Conservation (phyloP, 2,888 invertebrate genomes). For the Philereme vetulata region DNA sequence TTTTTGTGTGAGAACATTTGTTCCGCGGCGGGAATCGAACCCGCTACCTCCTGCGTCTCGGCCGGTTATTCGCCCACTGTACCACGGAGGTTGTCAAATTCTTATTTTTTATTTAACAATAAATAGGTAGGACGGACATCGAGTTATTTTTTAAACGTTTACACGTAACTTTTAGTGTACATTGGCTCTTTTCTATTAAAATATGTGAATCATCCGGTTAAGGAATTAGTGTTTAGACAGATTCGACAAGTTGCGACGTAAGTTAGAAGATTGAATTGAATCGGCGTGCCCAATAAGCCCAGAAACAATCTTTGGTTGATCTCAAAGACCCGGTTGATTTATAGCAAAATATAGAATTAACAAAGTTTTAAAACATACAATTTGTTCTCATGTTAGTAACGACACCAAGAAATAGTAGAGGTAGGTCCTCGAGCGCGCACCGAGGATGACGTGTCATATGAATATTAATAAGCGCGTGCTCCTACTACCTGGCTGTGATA, state of each 20-base stretch:
- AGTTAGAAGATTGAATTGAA: too few relatives aligned
- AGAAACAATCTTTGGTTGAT: constrained; percentile 31
- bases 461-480: constrained; percentile 74
- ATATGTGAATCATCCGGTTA: constrained; percentile 1
- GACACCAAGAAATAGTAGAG: constrained; percentile 18
- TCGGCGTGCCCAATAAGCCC: constrained; percentile 25
- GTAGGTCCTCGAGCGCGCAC: constrained; percentile 53
- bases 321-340: constrained; percentile 24
- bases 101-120: too few relatives aligned
- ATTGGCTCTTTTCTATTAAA: too few relatives aligned
- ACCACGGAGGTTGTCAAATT: too few relatives aligned
- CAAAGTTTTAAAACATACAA: constrained; percentile 6
- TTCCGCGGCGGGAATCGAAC: too few relatives aligned
- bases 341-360: too few relatives aligned
- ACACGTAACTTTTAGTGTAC: too few relatives aligned
- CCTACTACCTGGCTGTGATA: constrained; percentile 63
- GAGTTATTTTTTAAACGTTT: too few relatives aligned
- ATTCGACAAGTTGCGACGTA: constrained; percentile 19
- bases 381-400: constrained; percentile 10
- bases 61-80: too few relatives aligned
- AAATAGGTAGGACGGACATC: too few relatives aligned
- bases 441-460: constrained; percentile 65
- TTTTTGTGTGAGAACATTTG: too few relatives aligned
- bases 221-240: constrained; percentile 23
- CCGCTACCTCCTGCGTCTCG: too few relatives aligned